A percentile compares a stretch with the other conserved stretches of the same genome.
Evolutionary conservation across 2,113 vertebrate genomes (phyloP).

Genomic region (Apaloderma vittatum): DNA sequence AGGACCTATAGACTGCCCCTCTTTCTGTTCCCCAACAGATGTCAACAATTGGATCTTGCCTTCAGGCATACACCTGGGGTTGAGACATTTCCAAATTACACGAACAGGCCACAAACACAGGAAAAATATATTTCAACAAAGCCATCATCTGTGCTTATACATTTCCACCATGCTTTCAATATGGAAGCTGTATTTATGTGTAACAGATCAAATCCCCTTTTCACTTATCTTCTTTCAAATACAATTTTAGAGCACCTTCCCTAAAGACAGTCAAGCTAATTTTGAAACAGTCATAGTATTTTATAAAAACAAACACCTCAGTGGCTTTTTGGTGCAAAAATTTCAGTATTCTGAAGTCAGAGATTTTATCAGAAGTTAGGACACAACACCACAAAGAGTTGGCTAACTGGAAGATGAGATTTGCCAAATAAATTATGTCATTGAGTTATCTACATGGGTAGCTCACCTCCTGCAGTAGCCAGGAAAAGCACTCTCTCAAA

Average conservation of each 20-base stretch:
- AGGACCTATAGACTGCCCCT: background rate
- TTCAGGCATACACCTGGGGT: conserved; percentile 9
- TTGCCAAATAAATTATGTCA: conserved; percentile 26
- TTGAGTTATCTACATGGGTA: conserved; percentile 19
- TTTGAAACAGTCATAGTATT: background rate
- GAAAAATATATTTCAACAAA: background rate
- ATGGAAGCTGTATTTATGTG: background rate
- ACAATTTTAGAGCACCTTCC: background rate
- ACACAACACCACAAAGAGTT: background rate
- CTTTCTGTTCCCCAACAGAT: background rate
- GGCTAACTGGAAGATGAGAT: conserved; percentile 27
- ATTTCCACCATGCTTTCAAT: background rate
- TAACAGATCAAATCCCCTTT: background rate
- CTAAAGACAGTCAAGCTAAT: background rate
- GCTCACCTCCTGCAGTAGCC: background rate
- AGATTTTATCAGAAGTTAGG: background rate
- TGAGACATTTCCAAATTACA: background rate
- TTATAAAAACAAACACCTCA: background rate
- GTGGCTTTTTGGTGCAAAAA: background rate
- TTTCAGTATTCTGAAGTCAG: background rate
- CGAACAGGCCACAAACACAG: background rate
- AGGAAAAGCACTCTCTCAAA: background rate
- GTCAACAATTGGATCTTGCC: background rate
- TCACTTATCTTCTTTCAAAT: background rate
- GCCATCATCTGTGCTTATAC: accelerated